phyloP scores from a whole-genome alignment of 1,140 invertebrate species.

The Mercenaria mercenaria region DNA sequence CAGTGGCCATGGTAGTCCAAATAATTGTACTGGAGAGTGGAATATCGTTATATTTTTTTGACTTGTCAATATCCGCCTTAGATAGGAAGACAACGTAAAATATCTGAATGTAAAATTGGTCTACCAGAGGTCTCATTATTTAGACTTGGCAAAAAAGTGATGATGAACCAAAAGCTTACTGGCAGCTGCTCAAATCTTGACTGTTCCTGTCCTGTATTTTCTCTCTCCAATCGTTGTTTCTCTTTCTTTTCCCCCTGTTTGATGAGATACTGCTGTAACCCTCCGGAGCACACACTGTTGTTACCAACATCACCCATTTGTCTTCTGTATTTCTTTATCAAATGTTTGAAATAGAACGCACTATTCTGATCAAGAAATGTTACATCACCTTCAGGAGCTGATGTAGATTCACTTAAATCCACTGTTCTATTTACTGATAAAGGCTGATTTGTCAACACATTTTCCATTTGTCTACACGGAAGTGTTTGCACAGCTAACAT shows the following conservation, averaged over 20 bases:
- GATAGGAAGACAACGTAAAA: no score
- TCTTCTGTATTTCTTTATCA: constrained; percentile 79
- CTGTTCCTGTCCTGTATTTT: constrained; percentile 25
- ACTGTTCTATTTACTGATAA: neutral
- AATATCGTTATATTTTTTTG: no score
- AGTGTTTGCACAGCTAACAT: constrained; percentile 48
- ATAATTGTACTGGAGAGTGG: no score
- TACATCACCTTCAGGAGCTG: neutral
- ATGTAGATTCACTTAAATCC: neutral
- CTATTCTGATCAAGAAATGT: constrained; percentile 45
- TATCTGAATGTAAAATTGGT: no score
- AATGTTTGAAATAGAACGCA: constrained; percentile 69
- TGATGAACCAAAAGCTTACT: no score
- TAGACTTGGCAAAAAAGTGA: no score
- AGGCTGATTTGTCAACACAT: constrained; percentile 31
- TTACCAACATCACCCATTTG: constrained; percentile 68
- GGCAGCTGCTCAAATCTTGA: constrained; percentile 74
- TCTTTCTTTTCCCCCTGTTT: constrained; percentile 68
- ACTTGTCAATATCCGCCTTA: no score
- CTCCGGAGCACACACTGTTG: constrained; percentile 73
- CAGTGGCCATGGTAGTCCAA: no score
- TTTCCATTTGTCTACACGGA: constrained; percentile 39
- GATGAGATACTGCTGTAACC: constrained; percentile 79
- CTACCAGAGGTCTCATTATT: no score
- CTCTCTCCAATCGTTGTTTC: constrained; percentile 32